These are phyloP conservation scores for Pangasius sanitwongsei DNA, from an alignment of 2,797 vertebrate genomes.

Conservation along the genomic window DNA sequence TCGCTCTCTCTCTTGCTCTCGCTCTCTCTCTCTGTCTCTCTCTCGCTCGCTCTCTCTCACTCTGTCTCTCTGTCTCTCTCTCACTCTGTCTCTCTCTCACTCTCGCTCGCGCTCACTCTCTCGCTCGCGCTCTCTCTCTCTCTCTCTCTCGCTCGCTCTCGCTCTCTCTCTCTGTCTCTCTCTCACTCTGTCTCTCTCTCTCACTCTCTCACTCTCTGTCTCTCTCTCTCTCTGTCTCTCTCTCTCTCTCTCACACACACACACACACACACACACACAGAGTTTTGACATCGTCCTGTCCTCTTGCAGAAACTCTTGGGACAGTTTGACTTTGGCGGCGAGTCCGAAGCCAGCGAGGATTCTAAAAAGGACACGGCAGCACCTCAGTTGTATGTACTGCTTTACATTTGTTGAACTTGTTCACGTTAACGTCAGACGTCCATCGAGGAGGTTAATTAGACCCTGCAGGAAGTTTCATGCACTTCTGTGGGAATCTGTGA, in stretches of 20 bases:
- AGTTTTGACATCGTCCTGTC: conserved; percentile 14
- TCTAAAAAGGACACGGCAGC: conserved; percentile 89
- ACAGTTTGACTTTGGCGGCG: conserved; percentile 94
- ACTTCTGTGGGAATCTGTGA: background rate
- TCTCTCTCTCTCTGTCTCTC: too few species aligned
- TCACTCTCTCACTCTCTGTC: background rate
- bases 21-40: background rate
- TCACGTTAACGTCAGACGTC: background rate
- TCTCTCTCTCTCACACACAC: too few species aligned
- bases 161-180: too few species aligned
- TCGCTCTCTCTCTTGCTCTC: background rate
- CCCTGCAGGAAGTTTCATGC: background rate
- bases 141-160: too few species aligned
- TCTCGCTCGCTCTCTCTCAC: too few species aligned
- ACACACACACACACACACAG: background rate
- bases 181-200: too few species aligned
- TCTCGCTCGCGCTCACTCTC: too few species aligned
- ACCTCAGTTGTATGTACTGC: conserved; percentile 86
- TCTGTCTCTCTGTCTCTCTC: too few species aligned
- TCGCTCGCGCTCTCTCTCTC: too few species aligned
- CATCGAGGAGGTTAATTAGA: too few species aligned
- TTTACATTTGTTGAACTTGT: background rate
- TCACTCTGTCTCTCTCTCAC: too few species aligned
- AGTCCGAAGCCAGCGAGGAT: conserved; percentile 88
- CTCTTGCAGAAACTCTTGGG: conserved; percentile 90